Evolutionary conservation across 1,140 invertebrate genomes (phyloP), one percentile per base, ranked within the genome.

Genomic region (Pogonus chalceus): DNA sequence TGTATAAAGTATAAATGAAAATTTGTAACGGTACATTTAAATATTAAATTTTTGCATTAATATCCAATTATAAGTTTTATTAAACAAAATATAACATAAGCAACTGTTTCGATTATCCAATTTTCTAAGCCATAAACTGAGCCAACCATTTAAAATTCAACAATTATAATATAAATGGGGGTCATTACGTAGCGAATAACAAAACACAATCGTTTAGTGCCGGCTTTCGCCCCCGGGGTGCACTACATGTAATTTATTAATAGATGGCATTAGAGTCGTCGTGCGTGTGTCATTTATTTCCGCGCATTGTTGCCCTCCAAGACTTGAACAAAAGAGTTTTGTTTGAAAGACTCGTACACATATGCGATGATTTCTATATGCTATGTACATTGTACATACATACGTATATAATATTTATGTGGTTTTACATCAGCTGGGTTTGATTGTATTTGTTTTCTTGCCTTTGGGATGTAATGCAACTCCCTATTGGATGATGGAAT

Each of bases 161-260:
- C 63, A 68, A 68, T 68, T 68, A 68, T 66, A 68, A 68, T 66
- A 68, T 66, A 68, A 68, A 68, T 68, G 65, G 66, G 65, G 61
- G 60, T 65, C 59, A 67, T 67, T 67, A 68, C 62, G 53, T 53
- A 58, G 61, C 63, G 66, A 68, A 68, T 68, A 68, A 65, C 62
- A 61, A 59, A 60, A 65, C 63, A 64, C 61, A 64, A 68, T 66
- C 63, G 67, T 62, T 65, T 63, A 62, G 60, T 64, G 62, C 56
- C 64, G 59, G 60, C 58, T 35, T 43, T 23, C 53, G 55, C 62
- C 68, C 62, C 65, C 37, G 35, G 43, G 68, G 68, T 66, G 65
- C 61, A 61, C 61, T 68, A 62, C 59, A 56, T 57, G 63, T 66
- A 68, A 69, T 69, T 69, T 69, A 69, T 69, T 68, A 67, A 68